Percentiles rank a stretch among this genome's conserved stretches.
These are phyloP conservation scores for Hoplodrina blanda DNA, from an alignment of 2,888 invertebrate species.

Conservation along the genomic window DNA sequence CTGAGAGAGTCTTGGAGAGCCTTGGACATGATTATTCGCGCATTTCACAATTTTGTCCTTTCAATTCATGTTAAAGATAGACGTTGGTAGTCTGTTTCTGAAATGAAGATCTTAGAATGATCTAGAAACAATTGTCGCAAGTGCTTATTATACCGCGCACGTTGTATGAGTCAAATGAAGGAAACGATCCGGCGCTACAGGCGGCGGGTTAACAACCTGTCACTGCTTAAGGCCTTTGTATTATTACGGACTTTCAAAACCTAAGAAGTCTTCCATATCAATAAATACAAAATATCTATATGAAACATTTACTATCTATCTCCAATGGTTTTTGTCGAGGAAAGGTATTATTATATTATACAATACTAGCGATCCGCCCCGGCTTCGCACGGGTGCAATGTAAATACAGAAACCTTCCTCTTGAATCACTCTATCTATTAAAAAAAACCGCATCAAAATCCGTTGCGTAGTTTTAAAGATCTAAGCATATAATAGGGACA, in stretches of 20 bases:
- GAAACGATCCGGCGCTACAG: conserved; percentile 56
- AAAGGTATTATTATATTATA: neutral
- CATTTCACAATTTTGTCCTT: neutral
- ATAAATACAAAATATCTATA: too few relatives aligned
- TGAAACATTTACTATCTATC: neutral
- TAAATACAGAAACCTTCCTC: too few relatives aligned
- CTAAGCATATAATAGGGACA: too few relatives aligned
- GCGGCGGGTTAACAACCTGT: conserved; percentile 54
- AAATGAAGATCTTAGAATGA: conserved; percentile 45
- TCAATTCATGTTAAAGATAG: neutral
- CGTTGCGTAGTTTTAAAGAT: too few relatives aligned
- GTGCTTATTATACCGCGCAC: conserved; percentile 60
- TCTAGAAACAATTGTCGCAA: conserved; percentile 58
- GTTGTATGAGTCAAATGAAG: conserved; percentile 58
- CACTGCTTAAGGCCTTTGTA: conserved; percentile 38
- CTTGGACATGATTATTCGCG: conserved; percentile 6
- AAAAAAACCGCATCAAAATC: too few relatives aligned
- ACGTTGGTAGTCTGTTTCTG: conserved; percentile 8
- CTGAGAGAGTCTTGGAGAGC: too few relatives aligned
- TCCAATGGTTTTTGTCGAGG: neutral
- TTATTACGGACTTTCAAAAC: conserved; percentile 46
- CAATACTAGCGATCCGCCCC: too few relatives aligned
- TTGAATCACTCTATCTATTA: too few relatives aligned
- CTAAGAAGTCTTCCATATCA: conserved; percentile 10
- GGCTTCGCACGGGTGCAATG: too few relatives aligned